Conservation (phyloP, 37 sponge, comb jelly and placozoan genomes). For the Amphimedon queenslandica region DNA sequence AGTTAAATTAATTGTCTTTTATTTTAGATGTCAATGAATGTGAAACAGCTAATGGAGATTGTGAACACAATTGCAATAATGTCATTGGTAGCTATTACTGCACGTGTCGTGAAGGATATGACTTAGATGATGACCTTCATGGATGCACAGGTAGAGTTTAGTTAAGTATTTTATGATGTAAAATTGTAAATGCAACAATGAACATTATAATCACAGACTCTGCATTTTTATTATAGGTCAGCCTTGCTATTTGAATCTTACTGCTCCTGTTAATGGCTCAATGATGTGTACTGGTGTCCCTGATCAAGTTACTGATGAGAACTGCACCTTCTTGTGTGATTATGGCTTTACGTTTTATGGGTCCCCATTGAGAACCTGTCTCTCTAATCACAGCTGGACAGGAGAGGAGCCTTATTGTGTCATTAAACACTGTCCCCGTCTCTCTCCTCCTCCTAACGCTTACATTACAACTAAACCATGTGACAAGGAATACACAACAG, state of each 20-base stretch:
- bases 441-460: not conserved
- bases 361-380: not conserved
- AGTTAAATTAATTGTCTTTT: not conserved
- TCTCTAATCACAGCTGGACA: not conserved
- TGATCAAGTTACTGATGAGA: slow-evolving; percentile 6
- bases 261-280: not conserved
- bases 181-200: no score
- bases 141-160: not conserved
- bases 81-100: slow-evolving; percentile 6
- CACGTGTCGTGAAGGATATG: slow-evolving; percentile 6
- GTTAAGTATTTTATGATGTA: no score
- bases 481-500: not conserved
- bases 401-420: not conserved
- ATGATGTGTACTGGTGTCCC: not conserved
- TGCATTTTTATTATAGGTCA: not conserved
- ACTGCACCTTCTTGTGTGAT: slow-evolving; percentile 3
- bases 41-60: slow-evolving; percentile 1
- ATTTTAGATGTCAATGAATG: slow-evolving; percentile 15
- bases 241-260: not conserved
- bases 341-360: slow-evolving; percentile 10
- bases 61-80: slow-evolving; percentile 9
- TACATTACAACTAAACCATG: not conserved
- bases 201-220: no score
- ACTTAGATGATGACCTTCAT: not conserved
- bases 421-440: not conserved